Evolutionary conservation across 2,113 vertebrate genomes (phyloP), one percentile per base, ranked within the genome.

Genomic region (Macaca nemestrina): DNA sequence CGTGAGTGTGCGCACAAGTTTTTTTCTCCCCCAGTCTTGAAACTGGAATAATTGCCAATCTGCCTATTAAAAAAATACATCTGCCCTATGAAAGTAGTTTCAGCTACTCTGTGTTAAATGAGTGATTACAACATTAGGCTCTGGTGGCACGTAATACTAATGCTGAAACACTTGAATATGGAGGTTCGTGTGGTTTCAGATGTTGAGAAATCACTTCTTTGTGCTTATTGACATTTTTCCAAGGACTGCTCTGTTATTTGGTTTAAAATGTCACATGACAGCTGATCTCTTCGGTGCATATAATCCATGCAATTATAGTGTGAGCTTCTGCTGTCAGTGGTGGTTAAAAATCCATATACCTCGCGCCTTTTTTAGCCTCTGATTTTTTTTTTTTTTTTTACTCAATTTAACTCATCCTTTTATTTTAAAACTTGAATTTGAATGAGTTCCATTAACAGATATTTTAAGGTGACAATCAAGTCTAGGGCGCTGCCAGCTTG

Each of bases 361-460:
- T 92, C 40, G 30, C 40, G 96, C 88, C 72, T 61, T 94, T 95
- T 81, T 83, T 90, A 96, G 89, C 75, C 35, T 83, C 89, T 68
- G 86, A 57, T 95, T 14, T 27, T 93, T 92, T 50, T 43, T 40
- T 43, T 43, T 43, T 48, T 48, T 96, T 87, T 70, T 18, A 84
- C 93, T 95, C 89, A 67, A 22, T 95, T 90, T 84, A 96, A 90
- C 32, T 80, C 80, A 93, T 70, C n/a, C 82, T 92, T 97, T 98
- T 93, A 81, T 96, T 97, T 98, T 87, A 90, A 95, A 97, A 92
- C 95, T 96, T 83, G 92, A 94, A 86, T 94, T 97, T 86, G 78
- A 95, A 93, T 92, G 97, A 83, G 11, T 95, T 96, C 87, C 92
- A 97, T 90, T 95, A 92, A 84, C 93, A 96, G 95, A 87, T 93